Percentiles rank a stretch among this genome's conserved stretches.
Conservation (phyloP, 2,888 invertebrate species). For the Falcaria lacertinaria region DNA sequence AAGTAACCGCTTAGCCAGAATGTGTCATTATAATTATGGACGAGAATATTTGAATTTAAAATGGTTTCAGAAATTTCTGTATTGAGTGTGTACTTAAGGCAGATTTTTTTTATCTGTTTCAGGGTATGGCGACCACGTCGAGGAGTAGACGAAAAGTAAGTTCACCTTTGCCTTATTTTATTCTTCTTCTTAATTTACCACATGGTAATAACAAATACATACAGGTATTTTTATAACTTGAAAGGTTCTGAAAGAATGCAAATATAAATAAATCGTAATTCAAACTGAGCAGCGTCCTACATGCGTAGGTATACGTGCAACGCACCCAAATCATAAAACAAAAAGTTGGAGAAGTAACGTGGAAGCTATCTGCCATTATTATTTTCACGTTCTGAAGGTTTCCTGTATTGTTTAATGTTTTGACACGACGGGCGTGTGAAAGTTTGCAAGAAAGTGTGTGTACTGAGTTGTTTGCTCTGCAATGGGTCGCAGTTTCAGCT, state of each 20-base stretch:
- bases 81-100: too few relatives aligned
- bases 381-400: neutral
- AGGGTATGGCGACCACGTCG: conserved; percentile 70
- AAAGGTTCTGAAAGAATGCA: too few relatives aligned
- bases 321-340: too few relatives aligned
- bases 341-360: neutral
- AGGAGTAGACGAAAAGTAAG: conserved; percentile 57
- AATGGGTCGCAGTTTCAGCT: neutral
- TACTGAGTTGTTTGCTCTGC: neutral
- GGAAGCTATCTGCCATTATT: conserved; percentile 1
- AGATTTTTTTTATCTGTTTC: conserved; percentile 32
- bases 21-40: too few relatives aligned
- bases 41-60: too few relatives aligned
- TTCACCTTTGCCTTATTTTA: neutral
- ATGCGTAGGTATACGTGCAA: too few relatives aligned
- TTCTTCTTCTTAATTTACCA: neutral
- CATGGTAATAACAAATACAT: too few relatives aligned
- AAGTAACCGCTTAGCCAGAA: too few relatives aligned
- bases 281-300: too few relatives aligned
- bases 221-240: too few relatives aligned
- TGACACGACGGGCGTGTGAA: neutral
- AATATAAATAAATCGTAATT: too few relatives aligned
- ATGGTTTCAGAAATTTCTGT: too few relatives aligned
- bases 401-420: neutral
- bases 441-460: neutral